phyloP scores from a whole-genome alignment of 2,797 vertebrate genomes.

The Meda fulgida region DNA sequence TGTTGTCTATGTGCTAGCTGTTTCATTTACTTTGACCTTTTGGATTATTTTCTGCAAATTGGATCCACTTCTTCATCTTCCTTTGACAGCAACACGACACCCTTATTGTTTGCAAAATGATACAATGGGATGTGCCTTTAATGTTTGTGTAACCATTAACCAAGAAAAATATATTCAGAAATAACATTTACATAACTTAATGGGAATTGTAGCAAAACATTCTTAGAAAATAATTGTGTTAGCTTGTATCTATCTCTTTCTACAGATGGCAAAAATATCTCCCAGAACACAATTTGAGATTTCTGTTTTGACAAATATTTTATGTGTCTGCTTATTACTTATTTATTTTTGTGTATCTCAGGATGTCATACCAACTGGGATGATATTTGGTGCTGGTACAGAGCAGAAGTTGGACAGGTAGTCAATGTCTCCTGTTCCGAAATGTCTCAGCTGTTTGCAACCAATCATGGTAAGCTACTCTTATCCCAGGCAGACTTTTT shows the following conservation, averaged over 20 bases:
- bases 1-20: neutral
- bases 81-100: neutral
- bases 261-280: no score
- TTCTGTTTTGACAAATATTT: no score
- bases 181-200: no score
- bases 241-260: no score
- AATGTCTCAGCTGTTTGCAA: slow-evolving; percentile 73
- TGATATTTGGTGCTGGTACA: slow-evolving; percentile 74
- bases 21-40: neutral
- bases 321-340: neutral
- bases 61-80: neutral
- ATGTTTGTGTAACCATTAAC: no score
- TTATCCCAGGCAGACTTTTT: neutral
- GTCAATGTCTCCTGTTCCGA: slow-evolving; percentile 74
- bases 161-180: no score
- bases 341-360: slow-evolving; percentile 49
- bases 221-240: no score
- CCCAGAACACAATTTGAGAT: no score
- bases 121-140: neutral
- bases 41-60: neutral
- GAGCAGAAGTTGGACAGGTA: slow-evolving; percentile 73
- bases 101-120: neutral
- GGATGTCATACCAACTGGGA: slow-evolving; percentile 77
- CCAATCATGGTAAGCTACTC: slow-evolving; percentile 71
- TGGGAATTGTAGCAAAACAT: no score